Conservation (phyloP, 2,113 vertebrate genomes). For the Hypanus sabinus region DNA sequence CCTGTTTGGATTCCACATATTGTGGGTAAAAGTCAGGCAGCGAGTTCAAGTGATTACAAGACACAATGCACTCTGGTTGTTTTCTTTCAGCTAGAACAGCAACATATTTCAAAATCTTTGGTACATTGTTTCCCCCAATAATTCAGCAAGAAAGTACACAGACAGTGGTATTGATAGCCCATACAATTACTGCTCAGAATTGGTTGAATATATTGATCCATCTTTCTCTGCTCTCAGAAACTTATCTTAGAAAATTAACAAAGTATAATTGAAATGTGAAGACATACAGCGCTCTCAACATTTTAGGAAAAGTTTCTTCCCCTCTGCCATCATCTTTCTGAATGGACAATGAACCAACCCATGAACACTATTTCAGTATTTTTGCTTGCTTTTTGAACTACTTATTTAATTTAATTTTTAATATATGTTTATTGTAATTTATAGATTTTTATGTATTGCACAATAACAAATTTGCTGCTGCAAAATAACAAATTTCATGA, state of each 20-base stretch:
- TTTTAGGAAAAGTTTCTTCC: no score
- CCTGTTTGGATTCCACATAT: conserved; percentile 12
- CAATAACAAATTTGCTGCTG: no score
- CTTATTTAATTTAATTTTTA: no score
- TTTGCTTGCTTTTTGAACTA: no score
- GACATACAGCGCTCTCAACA: no score
- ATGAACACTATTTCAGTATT: no score
- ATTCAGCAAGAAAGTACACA: neutral
- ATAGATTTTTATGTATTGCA: no score
- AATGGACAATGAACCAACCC: no score
- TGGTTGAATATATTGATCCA: neutral
- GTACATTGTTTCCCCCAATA: neutral
- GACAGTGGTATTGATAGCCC: neutral
- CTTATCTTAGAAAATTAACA: neutral
- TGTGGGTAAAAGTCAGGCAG: conserved; percentile 28
- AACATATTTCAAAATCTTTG: neutral
- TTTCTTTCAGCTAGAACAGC: conserved; percentile 23
- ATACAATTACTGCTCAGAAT: neutral
- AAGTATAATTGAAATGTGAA: neutral
- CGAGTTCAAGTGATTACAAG: neutral
- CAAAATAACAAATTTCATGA: no score
- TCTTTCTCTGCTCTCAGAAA: neutral
- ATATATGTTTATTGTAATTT: no score
- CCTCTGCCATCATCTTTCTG: no score
- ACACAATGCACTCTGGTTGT: neutral